Conservation (phyloP, 1,140 invertebrate species). For the Sycobia sp. region DNA sequence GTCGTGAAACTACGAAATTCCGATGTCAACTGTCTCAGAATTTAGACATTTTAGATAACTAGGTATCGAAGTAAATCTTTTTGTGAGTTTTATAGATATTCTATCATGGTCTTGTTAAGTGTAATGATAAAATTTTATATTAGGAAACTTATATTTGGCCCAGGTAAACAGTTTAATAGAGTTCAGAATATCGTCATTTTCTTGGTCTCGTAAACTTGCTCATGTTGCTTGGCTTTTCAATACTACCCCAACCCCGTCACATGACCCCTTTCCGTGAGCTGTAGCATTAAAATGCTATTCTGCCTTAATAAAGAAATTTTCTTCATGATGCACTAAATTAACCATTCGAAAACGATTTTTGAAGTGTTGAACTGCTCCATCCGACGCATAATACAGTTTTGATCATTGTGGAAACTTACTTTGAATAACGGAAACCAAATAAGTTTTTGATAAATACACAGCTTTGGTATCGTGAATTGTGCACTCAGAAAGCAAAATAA, state of each 20-base stretch:
- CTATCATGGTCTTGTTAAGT: slow-evolving; percentile 1
- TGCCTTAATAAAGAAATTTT: slow-evolving; percentile 6
- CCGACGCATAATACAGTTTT: background rate
- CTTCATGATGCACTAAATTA: slow-evolving; percentile 3
- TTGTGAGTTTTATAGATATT: background rate
- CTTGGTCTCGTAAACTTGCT: background rate
- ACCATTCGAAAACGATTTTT: too few species aligned
- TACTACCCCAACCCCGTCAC: background rate
- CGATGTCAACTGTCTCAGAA: too few species aligned
- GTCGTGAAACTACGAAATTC: too few species aligned
- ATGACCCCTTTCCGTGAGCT: background rate
- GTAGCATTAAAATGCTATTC: slow-evolving; percentile 3
- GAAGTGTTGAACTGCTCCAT: slow-evolving; percentile 1
- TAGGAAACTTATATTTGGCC: background rate
- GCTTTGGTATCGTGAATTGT: background rate
- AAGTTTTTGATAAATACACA: too few species aligned
- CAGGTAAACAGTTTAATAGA: background rate
- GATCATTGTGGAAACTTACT: background rate
- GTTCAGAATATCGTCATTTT: slow-evolving; percentile 1
- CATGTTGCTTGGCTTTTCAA: slow-evolving; percentile 10
- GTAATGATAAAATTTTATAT: slow-evolving; percentile 1
- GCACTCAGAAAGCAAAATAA: background rate
- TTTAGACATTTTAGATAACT: too few species aligned
- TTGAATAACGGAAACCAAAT: background rate
- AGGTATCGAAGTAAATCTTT: too few species aligned